These are phyloP conservation scores for Julus scanicus DNA, from an alignment of 2,888 invertebrate genomes.

Conservation along the genomic window DNA sequence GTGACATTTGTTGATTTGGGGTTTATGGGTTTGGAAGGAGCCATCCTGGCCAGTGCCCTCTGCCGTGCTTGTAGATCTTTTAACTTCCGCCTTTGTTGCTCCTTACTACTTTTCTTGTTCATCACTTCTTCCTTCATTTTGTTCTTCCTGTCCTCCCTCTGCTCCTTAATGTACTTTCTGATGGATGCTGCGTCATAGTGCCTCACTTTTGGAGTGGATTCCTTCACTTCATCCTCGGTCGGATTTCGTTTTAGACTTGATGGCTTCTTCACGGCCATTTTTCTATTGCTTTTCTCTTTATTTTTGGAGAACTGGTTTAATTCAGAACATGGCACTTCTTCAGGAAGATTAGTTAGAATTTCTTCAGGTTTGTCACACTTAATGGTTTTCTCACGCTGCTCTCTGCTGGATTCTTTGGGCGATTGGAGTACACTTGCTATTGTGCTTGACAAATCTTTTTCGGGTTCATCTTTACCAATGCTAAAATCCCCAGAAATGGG, in stretches of 20 bases:
- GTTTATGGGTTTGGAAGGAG: background rate
- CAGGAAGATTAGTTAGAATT: background rate
- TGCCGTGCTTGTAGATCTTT: constrained; percentile 68
- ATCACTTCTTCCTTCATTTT: constrained; percentile 65
- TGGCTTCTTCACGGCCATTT: background rate
- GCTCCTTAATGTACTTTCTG: constrained; percentile 71
- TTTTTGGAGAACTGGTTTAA: background rate
- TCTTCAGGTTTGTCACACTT: background rate
- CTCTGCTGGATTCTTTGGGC: background rate
- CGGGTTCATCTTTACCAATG: background rate
- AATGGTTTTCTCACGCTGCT: background rate
- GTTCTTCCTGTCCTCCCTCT: constrained; percentile 69
- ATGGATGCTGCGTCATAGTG: constrained; percentile 70
- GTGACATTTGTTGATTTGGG: background rate
- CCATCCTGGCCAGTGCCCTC: constrained; percentile 65
- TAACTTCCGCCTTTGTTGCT: constrained; percentile 67
- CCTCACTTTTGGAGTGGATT: constrained; percentile 55
- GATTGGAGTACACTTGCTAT: background rate
- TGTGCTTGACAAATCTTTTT: background rate
- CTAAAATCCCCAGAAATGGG: background rate
- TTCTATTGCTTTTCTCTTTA: background rate
- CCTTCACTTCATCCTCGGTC: background rate
- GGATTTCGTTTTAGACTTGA: background rate
- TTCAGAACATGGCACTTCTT: background rate
- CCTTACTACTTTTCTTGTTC: constrained; percentile 64